These are phyloP conservation scores for Leucoraja ocellata DNA, from an alignment of 2,797 vertebrate species.

Conservation along the genomic window DNA sequence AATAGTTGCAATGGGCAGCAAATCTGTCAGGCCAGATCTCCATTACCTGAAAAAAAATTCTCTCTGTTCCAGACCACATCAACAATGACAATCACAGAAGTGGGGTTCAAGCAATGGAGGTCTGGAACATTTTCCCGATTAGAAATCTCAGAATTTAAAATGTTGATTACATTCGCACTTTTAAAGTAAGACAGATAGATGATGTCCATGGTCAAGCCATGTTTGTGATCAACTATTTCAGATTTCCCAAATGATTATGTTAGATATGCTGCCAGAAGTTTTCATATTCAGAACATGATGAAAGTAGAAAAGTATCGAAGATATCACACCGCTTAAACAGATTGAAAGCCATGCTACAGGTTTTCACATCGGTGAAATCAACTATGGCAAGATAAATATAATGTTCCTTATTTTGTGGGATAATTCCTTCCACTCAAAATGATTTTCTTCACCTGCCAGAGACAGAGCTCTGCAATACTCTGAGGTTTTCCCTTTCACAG, in stretches of 20 bases:
- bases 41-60: background rate
- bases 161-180: background rate
- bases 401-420: background rate
- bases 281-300: background rate
- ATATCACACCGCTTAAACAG: background rate
- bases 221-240: background rate
- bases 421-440: background rate
- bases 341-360: background rate
- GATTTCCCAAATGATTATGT: background rate
- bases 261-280: background rate
- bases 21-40: background rate
- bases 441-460: conserved; percentile 24
- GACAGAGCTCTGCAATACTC: background rate
- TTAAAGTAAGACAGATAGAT: background rate
- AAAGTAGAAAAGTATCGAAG: conserved; percentile 8
- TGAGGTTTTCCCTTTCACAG: background rate
- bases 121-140: background rate
- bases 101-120: background rate
- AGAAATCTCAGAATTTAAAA: background rate
- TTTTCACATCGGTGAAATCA: background rate
- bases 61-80: background rate
- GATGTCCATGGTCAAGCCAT: background rate
- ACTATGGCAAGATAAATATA: background rate
- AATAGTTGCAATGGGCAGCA: conserved; percentile 1
- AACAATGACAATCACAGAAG: background rate